phyloP scores from a whole-genome alignment of 2,888 invertebrate species.

The Cryptocephalus primarius region DNA sequence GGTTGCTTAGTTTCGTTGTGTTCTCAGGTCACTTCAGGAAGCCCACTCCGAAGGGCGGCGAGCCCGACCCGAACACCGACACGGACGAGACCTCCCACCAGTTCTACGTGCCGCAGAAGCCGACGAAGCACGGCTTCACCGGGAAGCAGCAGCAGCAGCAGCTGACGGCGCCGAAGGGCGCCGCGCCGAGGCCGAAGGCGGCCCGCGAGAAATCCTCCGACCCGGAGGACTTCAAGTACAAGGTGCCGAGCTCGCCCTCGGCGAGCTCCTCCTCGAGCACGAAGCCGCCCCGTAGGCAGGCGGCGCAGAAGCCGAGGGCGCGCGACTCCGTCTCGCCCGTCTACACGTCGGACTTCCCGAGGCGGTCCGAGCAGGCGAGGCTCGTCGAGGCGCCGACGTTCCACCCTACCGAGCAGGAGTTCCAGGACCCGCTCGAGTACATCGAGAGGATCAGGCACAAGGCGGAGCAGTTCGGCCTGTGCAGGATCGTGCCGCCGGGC shows the following conservation, averaged over 20 bases:
- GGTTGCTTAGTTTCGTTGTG: background rate
- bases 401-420: slow-evolving; percentile 71
- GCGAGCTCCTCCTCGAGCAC: slow-evolving; percentile 36
- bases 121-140: slow-evolving; percentile 5
- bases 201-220: slow-evolving; percentile 9
- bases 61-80: slow-evolving; percentile 7
- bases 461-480: slow-evolving; percentile 75
- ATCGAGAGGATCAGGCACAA: slow-evolving; percentile 66
- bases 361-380: slow-evolving; percentile 38
- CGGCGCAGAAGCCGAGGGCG: slow-evolving; percentile 23
- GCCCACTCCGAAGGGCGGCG: slow-evolving; percentile 22
- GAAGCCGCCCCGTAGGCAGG: slow-evolving; percentile 29
- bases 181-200: slow-evolving; percentile 6
- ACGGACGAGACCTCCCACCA: slow-evolving; percentile 13
- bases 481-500: slow-evolving; percentile 72
- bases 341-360: slow-evolving; percentile 38
- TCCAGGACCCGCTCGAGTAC: slow-evolving; percentile 76
- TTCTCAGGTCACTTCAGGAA: slow-evolving; percentile 26
- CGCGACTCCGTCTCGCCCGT: slow-evolving; percentile 28
- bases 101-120: slow-evolving; percentile 21
- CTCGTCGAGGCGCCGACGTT: slow-evolving; percentile 69
- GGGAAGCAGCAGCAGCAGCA: slow-evolving; percentile 6
- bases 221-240: slow-evolving; percentile 30
- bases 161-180: background rate
- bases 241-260: slow-evolving; percentile 36